These are phyloP conservation scores for Siphlonurus alternatus DNA, from an alignment of 2,888 invertebrate species.

Conservation along the genomic window DNA sequence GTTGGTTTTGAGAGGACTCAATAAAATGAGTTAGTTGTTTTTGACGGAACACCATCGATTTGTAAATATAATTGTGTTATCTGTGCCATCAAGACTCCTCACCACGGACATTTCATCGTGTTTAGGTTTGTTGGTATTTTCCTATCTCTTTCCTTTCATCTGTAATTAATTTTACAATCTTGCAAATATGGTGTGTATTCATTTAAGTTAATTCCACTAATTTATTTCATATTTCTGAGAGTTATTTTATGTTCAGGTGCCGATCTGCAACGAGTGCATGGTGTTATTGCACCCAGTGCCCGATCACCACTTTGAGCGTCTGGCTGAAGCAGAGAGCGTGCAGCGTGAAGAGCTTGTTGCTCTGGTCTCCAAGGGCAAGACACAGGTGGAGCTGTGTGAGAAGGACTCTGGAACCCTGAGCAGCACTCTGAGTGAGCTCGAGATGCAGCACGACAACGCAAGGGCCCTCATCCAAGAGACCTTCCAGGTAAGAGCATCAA, in stretches of 20 bases:
- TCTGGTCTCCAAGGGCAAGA: conserved; percentile 56
- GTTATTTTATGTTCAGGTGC: conserved; percentile 35
- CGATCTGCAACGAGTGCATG: conserved; percentile 76
- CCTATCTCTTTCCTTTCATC: neutral
- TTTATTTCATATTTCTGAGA: neutral
- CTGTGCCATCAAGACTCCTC: too few species aligned
- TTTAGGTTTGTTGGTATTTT: too few species aligned
- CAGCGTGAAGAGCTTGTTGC: conserved; percentile 60
- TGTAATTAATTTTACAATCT: too few species aligned
- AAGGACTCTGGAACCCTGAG: conserved; percentile 58
- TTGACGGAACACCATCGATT: too few species aligned
- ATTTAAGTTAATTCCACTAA: neutral
- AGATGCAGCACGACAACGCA: conserved; percentile 73
- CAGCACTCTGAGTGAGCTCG: conserved; percentile 66
- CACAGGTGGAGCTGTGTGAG: conserved; percentile 57
- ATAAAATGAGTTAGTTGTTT: too few species aligned
- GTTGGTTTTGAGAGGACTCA: too few species aligned
- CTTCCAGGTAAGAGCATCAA: conserved; percentile 25
- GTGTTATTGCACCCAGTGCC: conserved; percentile 64
- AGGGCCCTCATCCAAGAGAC: conserved; percentile 66
- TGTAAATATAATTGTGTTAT: too few species aligned
- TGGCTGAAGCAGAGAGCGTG: conserved; percentile 59
- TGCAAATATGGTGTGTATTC: neutral
- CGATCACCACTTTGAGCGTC: conserved; percentile 68
- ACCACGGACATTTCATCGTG: too few species aligned